Evolutionary conservation across 1,140 invertebrate genomes (phyloP).

Genomic region (Macrocentrus cingulum): DNA sequence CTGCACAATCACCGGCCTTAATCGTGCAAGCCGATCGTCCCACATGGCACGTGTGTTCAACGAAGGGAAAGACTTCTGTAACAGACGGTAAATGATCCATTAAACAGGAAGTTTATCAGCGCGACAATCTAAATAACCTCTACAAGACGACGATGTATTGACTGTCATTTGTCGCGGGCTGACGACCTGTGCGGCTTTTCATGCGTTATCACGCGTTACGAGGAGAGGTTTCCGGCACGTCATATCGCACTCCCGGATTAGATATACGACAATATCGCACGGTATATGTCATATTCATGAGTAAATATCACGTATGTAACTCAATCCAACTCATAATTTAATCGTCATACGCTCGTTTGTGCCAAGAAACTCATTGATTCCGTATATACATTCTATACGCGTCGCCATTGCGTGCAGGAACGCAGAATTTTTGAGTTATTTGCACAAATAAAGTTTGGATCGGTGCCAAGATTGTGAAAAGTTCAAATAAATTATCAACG

Average conservation of each 20-base stretch:
- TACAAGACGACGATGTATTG: not conserved
- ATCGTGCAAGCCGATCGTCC: slow-evolving; percentile 63
- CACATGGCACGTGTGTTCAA: slow-evolving; percentile 69
- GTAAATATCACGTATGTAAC: not conserved
- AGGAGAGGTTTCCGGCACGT: slow-evolving; percentile 25
- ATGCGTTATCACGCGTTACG: slow-evolving; percentile 17
- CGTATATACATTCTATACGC: slow-evolving; percentile 29
- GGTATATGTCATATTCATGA: not conserved
- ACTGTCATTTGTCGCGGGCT: not conserved
- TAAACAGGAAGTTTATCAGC: not conserved
- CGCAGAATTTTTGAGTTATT: slow-evolving; percentile 26
- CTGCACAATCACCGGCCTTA: slow-evolving; percentile 64
- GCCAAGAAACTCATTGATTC: not conserved
- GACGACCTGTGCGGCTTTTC: not conserved
- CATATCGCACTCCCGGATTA: slow-evolving; percentile 13
- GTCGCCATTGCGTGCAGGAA: slow-evolving; percentile 34
- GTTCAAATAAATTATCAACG: too few relatives aligned
- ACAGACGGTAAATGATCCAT: slow-evolving; percentile 26
- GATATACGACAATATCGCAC: not conserved
- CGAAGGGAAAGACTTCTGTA: slow-evolving; percentile 66
- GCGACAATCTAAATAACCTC: too few relatives aligned
- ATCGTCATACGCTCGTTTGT: too few relatives aligned
- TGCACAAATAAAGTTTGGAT: not conserved
- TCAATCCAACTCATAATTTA: not conserved
- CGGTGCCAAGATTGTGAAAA: too few relatives aligned